These are phyloP conservation scores for Stomatorhinus ivindoensis DNA, from an alignment of 2,113 vertebrate genomes.

Conservation along the genomic window DNA sequence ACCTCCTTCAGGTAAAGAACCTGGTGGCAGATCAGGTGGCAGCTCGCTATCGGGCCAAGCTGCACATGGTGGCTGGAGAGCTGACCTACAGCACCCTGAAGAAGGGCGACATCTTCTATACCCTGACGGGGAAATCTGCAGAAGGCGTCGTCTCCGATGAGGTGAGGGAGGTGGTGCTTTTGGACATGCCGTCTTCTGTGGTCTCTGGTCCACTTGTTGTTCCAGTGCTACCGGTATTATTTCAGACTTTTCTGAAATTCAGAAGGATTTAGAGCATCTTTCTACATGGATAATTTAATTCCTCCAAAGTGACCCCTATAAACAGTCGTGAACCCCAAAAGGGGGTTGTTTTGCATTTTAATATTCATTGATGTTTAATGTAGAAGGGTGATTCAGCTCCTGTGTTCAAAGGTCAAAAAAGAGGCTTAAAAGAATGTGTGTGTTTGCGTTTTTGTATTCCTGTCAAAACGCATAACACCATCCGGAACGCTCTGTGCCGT, in stretches of 20 bases:
- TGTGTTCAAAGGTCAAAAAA: not conserved
- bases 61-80: slow-evolving; percentile 77
- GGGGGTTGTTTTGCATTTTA: not conserved
- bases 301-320: not conserved
- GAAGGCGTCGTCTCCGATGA: slow-evolving; percentile 57
- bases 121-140: slow-evolving; percentile 72
- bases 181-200: not conserved
- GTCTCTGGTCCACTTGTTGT: not conserved
- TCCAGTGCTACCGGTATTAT: not conserved
- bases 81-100: slow-evolving; percentile 61
- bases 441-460: not conserved
- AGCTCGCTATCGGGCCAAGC: slow-evolving; percentile 70
- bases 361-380: not conserved
- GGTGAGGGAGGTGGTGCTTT: slow-evolving; percentile 44
- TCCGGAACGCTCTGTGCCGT: not conserved
- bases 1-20: slow-evolving; percentile 54
- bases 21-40: slow-evolving; percentile 56
- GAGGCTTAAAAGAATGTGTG: not conserved
- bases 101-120: slow-evolving; percentile 62
- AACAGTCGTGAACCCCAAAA: no score
- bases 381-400: not conserved
- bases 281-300: not conserved
- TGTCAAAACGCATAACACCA: not conserved
- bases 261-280: not conserved
- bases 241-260: not conserved